Base-by-base conservation (phyloP, 2,113 vertebrate genomes). In the Solea solea region DNA sequence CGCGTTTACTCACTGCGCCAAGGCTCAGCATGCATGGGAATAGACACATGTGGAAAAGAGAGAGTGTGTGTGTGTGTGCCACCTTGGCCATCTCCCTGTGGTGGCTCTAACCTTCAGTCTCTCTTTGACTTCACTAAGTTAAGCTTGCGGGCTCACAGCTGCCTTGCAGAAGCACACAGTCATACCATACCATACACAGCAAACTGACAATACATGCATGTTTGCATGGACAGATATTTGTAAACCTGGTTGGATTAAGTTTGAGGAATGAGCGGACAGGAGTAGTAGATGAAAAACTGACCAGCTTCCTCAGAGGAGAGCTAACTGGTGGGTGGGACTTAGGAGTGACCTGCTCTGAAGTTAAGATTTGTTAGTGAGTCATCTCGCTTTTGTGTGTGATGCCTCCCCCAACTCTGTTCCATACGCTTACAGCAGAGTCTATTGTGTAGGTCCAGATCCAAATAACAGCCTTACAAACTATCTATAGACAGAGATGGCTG, bases 71-170 rank as follows among this genome's bases (percentile, higher is more conserved):
- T 57, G n/a, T 53, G 34, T 74, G 28, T 64, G 45, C 11, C 55
- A 10, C 63, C 64, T 69, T 59, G 73, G 82, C 59, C 64, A 76
- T 76, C 64, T 78, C 82, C 75, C 86, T 51, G 61, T 73, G 83
- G 76, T 86, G 59, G 58, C 75, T 82, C 74, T 57, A 84, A 88
- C 84, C 85, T 74, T 82, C 53, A 4, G 50, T 56, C 73, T 84
- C 64, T 55, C 64, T 81, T 63, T 64, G 85, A 83, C 70, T 88
- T 88, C 75, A 78, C 84, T 82, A 82, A 87, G 74, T 87, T 81
- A 48, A 76, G 87, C 84, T 85, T 68, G 49, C 42, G 63, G 87
- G 89, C 85, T 82, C 82, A 83, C 87, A 90, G 86, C 87, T 90
- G 89, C 74, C 76, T 69, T 69, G 40, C 81, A 75, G 64, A 80